Evolutionary conservation across 2,113 vertebrate genomes (phyloP).

Genomic region (Phoenicopterus ruber): DNA sequence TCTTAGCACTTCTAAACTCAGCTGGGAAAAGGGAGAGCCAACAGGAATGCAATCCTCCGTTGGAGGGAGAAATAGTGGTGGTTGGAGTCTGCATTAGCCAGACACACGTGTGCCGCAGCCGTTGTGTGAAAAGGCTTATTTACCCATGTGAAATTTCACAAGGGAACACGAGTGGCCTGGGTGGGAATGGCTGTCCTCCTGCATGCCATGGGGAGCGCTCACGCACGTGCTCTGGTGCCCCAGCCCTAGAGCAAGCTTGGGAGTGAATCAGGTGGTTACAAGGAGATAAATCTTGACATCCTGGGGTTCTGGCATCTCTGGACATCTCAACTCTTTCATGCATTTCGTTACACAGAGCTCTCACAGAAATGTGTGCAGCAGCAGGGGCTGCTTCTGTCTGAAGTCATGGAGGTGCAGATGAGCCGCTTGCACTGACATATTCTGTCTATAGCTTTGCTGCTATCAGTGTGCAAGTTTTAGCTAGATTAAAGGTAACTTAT

Average conservation of each 20-base stretch:
- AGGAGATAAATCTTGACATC: neutral
- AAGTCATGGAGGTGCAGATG: neutral
- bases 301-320: neutral
- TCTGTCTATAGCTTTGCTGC: neutral
- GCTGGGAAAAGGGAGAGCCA: neutral
- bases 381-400: neutral
- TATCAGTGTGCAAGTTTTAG: neutral
- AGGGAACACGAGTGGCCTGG: neutral
- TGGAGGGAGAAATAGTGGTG: neutral
- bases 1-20: neutral
- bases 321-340: neutral
- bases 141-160: no score
- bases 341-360: neutral
- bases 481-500: neutral
- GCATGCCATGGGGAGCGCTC: fast-evolving
- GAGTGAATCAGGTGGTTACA: neutral
- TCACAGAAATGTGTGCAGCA: neutral
- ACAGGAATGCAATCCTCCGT: neutral
- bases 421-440: neutral
- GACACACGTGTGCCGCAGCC: no score
- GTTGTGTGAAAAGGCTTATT: no score
- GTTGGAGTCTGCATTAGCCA: neutral
- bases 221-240: neutral
- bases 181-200: neutral
- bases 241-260: neutral